Conservation (phyloP, 2,113 vertebrate genomes). For the Oreochromis spilurus region DNA sequence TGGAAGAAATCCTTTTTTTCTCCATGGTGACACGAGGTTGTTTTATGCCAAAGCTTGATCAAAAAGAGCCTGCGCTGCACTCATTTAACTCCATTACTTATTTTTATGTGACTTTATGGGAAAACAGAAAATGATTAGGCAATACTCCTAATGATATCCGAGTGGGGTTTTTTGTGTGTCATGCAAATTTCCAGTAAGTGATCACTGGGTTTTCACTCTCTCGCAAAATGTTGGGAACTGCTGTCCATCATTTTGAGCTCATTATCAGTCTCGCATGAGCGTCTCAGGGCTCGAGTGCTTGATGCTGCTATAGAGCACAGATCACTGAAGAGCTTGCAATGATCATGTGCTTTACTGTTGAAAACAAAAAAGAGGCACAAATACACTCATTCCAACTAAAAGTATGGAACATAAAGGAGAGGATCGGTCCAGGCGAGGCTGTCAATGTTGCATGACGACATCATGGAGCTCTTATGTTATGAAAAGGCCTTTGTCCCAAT, state of each 20-base stretch:
- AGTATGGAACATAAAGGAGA: not conserved
- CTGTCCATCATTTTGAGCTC: not conserved
- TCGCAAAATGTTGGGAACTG: not conserved
- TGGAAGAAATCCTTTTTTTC: not conserved
- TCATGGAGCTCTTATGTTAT: conserved; percentile 18
- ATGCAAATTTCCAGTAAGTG: not conserved
- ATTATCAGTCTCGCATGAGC: not conserved
- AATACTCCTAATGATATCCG: not conserved
- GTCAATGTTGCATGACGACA: conserved; percentile 7
- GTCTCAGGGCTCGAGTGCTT: not conserved
- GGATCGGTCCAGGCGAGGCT: not conserved
- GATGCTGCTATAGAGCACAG: not conserved
- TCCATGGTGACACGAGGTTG: not conserved
- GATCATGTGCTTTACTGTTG: not conserved
- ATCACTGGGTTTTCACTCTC: not conserved
- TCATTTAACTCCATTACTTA: not conserved
- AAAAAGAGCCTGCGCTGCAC: not conserved
- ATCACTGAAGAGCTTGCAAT: not conserved
- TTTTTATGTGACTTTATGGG: not conserved
- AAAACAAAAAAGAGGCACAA: not conserved
- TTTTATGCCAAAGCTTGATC: not conserved
- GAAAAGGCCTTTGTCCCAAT: conserved; percentile 15
- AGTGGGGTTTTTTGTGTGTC: not conserved
- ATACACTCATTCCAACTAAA: not conserved
- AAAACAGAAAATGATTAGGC: not conserved